Conservation (phyloP, 92 coral and sea anemone species). For the Zoanthus solanderi region DNA sequence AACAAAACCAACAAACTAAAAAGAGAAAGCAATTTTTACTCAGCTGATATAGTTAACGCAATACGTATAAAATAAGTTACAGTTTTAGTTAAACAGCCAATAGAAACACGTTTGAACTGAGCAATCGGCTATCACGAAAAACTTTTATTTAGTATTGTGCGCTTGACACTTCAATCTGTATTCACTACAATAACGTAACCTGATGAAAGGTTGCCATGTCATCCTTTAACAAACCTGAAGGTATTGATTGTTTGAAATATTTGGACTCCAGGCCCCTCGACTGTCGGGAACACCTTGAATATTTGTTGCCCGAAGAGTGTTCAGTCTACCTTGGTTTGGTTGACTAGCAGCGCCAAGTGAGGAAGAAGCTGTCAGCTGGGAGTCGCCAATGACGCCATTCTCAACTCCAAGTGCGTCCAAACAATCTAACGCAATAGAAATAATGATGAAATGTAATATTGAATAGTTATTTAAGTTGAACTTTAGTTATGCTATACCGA, state of each 20-base stretch:
- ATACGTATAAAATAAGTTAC: no score
- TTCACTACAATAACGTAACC: no score
- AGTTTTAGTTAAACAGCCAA: no score
- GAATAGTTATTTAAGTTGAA: not conserved
- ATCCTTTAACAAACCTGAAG: slow-evolving; percentile 67
- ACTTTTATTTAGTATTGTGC: no score
- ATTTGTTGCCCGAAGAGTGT: slow-evolving; percentile 69
- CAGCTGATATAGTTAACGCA: no score
- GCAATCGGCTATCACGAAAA: no score
- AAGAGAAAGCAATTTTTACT: no score
- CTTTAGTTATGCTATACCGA: not conserved
- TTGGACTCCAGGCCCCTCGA: slow-evolving; percentile 98
- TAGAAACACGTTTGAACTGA: no score
- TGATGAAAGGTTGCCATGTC: no score
- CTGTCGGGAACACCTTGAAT: slow-evolving; percentile 83
- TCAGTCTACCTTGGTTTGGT: slow-evolving; percentile 80
- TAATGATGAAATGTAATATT: not conserved
- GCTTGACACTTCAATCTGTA: no score
- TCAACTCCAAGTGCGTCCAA: slow-evolving; percentile 84
- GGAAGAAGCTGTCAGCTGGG: slow-evolving; percentile 82
- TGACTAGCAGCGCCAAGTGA: slow-evolving; percentile 69
- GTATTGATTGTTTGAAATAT: slow-evolving; percentile 76
- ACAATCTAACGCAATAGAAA: slow-evolving; percentile 62
- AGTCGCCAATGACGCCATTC: slow-evolving; percentile 74
- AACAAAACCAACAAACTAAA: no score